Base-by-base conservation (phyloP, 2,113 vertebrate species). In the Corythornis vintsioides region DNA sequence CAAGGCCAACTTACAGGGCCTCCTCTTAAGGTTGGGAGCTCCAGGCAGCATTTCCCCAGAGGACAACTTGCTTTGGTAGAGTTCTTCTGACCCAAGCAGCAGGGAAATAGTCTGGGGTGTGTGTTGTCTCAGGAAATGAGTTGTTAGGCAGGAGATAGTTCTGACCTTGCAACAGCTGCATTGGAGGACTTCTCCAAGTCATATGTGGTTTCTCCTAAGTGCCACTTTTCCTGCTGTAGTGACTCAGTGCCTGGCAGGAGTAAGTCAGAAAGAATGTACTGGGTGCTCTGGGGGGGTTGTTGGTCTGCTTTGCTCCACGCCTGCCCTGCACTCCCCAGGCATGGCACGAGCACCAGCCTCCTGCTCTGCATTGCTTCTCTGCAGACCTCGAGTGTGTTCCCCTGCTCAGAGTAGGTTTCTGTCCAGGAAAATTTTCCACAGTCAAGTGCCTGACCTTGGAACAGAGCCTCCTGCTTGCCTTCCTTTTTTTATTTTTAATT, bases 391-490 rank as follows among this genome's bases (percentile, higher is more conserved):
- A 29, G 31, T 15, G 33, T 5, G 2, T 69, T 56, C 53, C 55
- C n/a, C 56, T 4, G 24, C 60, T 50, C 73, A 3, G 0, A 19
- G 20, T 2, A 9, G 1, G 8, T 56, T 74, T 15, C 61, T 31
- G 15, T 42, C 31, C 56, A 6, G 81, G 61, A 35, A 65, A 35
- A 8, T 4, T 7, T 72, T n/a, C 59, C 13, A 1, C 10, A n/a
- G 72, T 33, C 35, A 15, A 42, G 71, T 56, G 60, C 70, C 66
- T 48, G 93, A 67, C 88, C 88, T 86, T 89, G 85, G 92, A 70
- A 9, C 22, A 8, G 59, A 83, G 75, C 92, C 45, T 76, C 33
- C 75, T 1, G 9, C 79, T 45, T 63, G 65, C 31, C 9, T 48
- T 5, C 60, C 1, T 28, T 35, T 4, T 59, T 81, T 66, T 40